Conservation (phyloP, 1,140 invertebrate species). For the Sinella curviseta region DNA sequence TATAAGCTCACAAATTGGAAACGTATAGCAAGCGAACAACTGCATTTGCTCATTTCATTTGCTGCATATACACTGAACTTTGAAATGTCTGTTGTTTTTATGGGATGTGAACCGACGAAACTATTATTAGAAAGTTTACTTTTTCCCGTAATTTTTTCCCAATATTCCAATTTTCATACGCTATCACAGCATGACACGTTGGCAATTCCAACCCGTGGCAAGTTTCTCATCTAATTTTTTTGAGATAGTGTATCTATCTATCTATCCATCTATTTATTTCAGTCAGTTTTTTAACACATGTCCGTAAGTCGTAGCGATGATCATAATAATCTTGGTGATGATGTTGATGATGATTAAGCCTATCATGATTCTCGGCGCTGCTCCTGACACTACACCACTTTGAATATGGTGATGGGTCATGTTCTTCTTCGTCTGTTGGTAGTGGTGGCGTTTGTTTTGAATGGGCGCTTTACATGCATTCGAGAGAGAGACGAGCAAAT, state of each 20-base stretch:
- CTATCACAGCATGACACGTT: not conserved
- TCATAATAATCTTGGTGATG: no score
- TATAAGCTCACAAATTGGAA: no score
- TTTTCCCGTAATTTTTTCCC: not conserved
- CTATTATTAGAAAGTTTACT: slow-evolving; percentile 19
- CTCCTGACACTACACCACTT: not conserved
- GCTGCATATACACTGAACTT: no score
- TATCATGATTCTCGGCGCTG: no score
- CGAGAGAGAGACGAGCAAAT: not conserved
- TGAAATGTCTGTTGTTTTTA: not conserved
- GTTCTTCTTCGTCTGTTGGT: not conserved
- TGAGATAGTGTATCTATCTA: no score
- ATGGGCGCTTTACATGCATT: not conserved
- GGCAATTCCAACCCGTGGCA: no score
- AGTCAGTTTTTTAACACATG: no score
- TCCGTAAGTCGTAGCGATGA: no score
- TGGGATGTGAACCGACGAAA: not conserved
- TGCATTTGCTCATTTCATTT: no score
- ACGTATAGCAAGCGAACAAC: no score
- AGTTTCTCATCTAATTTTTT: no score
- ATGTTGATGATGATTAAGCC: not conserved
- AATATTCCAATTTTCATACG: not conserved
- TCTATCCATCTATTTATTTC: no score
- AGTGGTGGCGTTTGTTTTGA: not conserved
- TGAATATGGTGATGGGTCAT: not conserved